Conservation (phyloP, 2,113 vertebrate genomes). For the Colius striatus region DNA sequence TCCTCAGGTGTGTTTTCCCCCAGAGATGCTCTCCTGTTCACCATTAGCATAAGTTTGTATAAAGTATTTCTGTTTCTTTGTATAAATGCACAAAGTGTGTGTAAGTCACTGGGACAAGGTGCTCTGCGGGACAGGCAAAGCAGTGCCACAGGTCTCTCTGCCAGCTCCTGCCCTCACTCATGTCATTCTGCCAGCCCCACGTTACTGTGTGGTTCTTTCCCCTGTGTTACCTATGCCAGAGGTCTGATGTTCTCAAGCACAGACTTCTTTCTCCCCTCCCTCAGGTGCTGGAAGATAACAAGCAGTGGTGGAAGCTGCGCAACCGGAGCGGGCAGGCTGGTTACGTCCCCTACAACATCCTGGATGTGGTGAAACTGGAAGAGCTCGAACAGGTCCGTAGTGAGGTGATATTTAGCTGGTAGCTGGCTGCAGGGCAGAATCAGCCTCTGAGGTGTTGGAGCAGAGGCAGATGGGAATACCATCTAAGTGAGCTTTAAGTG, state of each 20-base stretch:
- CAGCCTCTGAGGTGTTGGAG: not conserved
- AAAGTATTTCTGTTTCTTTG: too few relatives aligned
- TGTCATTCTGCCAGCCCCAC: not conserved
- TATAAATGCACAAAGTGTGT: too few relatives aligned
- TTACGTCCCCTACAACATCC: slow-evolving; percentile 90
- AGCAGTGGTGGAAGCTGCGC: slow-evolving; percentile 95
- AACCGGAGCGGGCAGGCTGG: slow-evolving; percentile 91
- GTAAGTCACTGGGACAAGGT: not conserved
- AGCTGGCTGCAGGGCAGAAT: not conserved
- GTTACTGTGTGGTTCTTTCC: not conserved
- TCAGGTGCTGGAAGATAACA: slow-evolving; percentile 91
- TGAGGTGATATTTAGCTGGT: not conserved
- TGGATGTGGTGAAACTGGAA: slow-evolving; percentile 83
- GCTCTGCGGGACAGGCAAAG: not conserved
- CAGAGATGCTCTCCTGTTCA: not conserved
- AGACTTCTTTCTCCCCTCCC: not conserved
- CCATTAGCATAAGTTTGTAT: too few relatives aligned
- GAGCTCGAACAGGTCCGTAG: slow-evolving; percentile 64
- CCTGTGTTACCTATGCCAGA: not conserved
- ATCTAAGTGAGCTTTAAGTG: not conserved
- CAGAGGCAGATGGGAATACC: not conserved
- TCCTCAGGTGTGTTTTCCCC: not conserved
- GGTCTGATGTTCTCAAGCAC: not conserved
- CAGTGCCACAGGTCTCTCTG: not conserved
- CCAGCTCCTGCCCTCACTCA: not conserved